phyloP scores from a whole-genome alignment of 2,797 vertebrate species.

The Tiaroga cobitis region DNA sequence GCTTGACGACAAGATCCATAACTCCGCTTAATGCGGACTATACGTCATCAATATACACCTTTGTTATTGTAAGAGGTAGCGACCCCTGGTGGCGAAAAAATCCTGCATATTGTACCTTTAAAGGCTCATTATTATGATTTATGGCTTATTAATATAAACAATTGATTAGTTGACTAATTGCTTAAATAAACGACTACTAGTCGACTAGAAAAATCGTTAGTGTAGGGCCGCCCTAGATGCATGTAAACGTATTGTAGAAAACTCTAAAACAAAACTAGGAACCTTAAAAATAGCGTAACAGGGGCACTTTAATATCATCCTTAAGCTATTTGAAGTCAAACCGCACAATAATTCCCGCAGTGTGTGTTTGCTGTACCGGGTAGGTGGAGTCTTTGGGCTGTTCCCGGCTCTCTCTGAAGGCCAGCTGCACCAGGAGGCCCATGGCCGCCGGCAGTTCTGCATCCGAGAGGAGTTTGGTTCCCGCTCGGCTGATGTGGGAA shows the following conservation, averaged over 20 bases:
- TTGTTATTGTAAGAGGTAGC: too few relatives aligned
- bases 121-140: too few relatives aligned
- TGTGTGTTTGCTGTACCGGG: conserved; percentile 76
- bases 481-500: conserved; percentile 85
- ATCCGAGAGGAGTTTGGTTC: conserved; percentile 87
- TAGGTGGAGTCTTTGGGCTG: conserved; percentile 85
- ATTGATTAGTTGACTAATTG: too few relatives aligned
- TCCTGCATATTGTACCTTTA: too few relatives aligned
- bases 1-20: too few relatives aligned
- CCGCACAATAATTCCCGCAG: too few relatives aligned
- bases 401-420: conserved; percentile 93
- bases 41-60: too few relatives aligned
- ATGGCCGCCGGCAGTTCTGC: conserved; percentile 96
- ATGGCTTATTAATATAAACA: too few relatives aligned
- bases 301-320: background rate
- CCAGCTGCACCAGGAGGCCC: conserved; percentile 96
- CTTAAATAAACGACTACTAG: too few relatives aligned
- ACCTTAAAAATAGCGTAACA: background rate
- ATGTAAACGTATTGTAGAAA: background rate
- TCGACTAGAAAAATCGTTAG: too few relatives aligned
- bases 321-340: background rate
- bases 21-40: too few relatives aligned
- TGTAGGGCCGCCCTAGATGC: background rate
- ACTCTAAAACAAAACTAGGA: background rate
- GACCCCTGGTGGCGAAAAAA: too few relatives aligned